A percentile compares a stretch with the other conserved stretches of the same genome.
Evolutionary conservation across 2,113 vertebrate genomes (phyloP).

Genomic region (Xerus inauris): DNA sequence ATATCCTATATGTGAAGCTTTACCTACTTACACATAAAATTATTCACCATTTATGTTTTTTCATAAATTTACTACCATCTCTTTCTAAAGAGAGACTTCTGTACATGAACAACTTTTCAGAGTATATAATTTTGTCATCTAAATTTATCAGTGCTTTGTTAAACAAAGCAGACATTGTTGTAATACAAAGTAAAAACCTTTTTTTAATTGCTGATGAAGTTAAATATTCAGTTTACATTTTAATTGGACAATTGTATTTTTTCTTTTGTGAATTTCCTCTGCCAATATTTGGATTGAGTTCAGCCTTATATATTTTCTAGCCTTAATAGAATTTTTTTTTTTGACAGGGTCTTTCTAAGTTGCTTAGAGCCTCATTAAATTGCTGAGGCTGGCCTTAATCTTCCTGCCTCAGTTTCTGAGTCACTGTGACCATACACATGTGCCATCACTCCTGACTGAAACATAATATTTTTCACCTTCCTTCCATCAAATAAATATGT

Average conservation of each 20-base stretch:
- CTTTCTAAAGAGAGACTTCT: no score
- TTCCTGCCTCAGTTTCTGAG: no score
- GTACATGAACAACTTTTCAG: neutral
- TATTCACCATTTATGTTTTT: no score
- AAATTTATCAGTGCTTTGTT: neutral
- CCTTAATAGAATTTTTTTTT: neutral
- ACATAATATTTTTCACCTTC: neutral
- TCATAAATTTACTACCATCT: no score
- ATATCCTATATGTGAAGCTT: no score
- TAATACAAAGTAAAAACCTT: neutral
- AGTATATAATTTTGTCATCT: neutral
- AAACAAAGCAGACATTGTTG: neutral
- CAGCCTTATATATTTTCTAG: neutral
- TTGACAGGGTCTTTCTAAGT: no score
- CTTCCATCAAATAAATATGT: constrained; percentile 63
- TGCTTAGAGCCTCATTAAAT: no score
- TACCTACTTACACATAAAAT: no score
- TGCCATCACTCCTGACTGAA: no score
- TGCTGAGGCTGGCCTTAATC: no score
- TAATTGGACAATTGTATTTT: neutral
- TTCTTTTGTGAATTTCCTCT: neutral
- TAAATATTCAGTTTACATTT: neutral
- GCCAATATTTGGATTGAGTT: neutral
- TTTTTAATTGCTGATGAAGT: neutral
- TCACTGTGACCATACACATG: no score